Percentiles rank a stretch among this genome's conserved stretches.
phyloP scores from a whole-genome alignment of 2,113 vertebrate genomes.

The Stigmatopora argus region DNA sequence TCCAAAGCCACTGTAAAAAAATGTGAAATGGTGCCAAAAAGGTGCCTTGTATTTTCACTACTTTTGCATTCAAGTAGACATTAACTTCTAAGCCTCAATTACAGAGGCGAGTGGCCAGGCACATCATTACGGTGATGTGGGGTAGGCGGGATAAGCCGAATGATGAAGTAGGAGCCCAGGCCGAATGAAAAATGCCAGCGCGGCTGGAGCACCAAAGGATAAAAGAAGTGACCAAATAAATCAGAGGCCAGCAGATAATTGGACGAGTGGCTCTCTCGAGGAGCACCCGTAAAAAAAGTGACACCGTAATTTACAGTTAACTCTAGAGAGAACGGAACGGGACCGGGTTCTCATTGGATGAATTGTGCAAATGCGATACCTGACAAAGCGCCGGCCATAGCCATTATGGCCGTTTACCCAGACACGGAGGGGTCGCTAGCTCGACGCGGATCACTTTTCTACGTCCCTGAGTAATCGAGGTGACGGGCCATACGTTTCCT shows the following conservation, averaged over 20 bases:
- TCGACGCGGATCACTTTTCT: not conserved
- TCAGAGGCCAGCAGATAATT: slow-evolving; percentile 1
- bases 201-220: not conserved
- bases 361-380: not conserved
- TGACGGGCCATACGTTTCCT: not conserved
- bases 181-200: slow-evolving; percentile 2
- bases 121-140: not conserved
- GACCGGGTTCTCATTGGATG: not conserved
- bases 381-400: not conserved
- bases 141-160: not conserved
- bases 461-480: not conserved
- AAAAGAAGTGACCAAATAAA: slow-evolving; percentile 12
- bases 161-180: not conserved
- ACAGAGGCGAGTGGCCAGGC: not conserved
- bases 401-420: not conserved
- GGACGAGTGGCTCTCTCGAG: not conserved
- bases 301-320: slow-evolving; percentile 8
- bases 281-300: not conserved
- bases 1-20: not conserved
- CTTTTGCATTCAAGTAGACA: not conserved
- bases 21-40: not conserved
- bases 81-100: not conserved
- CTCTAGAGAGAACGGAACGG: not conserved
- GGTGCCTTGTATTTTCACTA: not conserved
- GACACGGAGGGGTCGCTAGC: not conserved